Base-by-base conservation (phyloP, 2,888 invertebrate genomes). In the Julus scandinavius region DNA sequence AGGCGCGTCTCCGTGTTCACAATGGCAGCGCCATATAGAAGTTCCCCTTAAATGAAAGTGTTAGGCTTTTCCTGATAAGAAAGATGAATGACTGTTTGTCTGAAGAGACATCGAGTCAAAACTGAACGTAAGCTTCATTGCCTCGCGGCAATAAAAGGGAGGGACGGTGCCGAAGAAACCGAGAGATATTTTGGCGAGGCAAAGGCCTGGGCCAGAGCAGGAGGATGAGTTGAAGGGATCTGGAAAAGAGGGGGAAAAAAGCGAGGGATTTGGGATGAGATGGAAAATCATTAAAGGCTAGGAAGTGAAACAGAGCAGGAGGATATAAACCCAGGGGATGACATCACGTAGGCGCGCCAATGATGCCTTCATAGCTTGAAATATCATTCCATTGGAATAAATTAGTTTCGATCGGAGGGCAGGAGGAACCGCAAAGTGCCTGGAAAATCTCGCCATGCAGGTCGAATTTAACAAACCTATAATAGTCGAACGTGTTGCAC, bases 41-140 rank as follows among this genome's bases (percentile, higher is more conserved):
- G 72, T 29, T 72, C 72, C 72, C 72, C 72, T 72, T 72, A 72
- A 72, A 72, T 72, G 72, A 72, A 72, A 72, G 72, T 72, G 72
- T 72, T 72, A 72, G 72, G 72, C 72, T 72, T 72, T 72, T n/a
- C 72, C 72, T 72, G 72, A 72, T 72, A 72, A 72, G 72, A 72
- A 72, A 72, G 72, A 72, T 72, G 72, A 72, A 72, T 72, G 72
- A 72, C 72, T 72, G 72, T 72, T 72, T 72, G 72, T 72, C 72
- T 72, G 72, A 72, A 72, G 72, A 72, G 72, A 72, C 72, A 72
- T 29, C n/a, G 72, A 72, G 72, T 72, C 72, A 72, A 72, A 72
- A 72, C 72, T 72, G 72, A 72, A 72, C 72, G 72, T 72, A 72
- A 72, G 72, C 72, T 72, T 72, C 72, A 72, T 72, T 72, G 72